A percentile compares a stretch with the other conserved stretches of the same genome.
These are phyloP conservation scores for Prenolepis imparis DNA, from an alignment of 2,888 invertebrate genomes.

Conservation along the genomic window DNA sequence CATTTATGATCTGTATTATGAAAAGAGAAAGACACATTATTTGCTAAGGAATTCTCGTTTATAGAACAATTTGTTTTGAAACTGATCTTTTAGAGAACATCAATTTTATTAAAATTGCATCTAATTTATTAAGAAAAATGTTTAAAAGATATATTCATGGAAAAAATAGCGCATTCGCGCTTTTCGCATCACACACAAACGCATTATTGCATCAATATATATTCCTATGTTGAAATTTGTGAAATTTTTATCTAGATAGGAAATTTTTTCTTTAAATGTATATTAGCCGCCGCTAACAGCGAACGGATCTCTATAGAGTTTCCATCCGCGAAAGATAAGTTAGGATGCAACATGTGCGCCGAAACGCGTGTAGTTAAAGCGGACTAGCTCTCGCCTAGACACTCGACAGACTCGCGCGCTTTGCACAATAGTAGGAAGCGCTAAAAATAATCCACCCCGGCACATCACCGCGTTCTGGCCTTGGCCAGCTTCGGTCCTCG, in stretches of 20 bases:
- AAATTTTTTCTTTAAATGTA: neutral
- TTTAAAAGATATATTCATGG: neutral
- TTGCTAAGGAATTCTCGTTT: neutral
- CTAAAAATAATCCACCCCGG: slow-evolving; percentile 78
- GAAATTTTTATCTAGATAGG: neutral
- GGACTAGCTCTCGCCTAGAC: slow-evolving; percentile 73
- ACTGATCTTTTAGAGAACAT: neutral
- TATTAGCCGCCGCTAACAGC: slow-evolving; percentile 23
- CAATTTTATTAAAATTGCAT: neutral
- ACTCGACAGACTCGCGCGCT: slow-evolving; percentile 79
- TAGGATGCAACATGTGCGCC: neutral
- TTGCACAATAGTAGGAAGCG: slow-evolving; percentile 81
- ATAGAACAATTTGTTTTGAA: neutral
- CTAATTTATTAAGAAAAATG: neutral
- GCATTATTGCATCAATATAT: neutral
- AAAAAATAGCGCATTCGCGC: neutral
- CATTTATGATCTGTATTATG: neutral
- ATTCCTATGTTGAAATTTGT: neutral
- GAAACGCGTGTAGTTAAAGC: slow-evolving; percentile 56
- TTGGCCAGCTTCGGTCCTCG: slow-evolving; percentile 77
- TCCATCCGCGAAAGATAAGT: slow-evolving; percentile 34
- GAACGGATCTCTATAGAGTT: slow-evolving; percentile 11
- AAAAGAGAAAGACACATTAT: neutral
- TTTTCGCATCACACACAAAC: neutral
- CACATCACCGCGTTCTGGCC: slow-evolving; percentile 76